Evolutionary conservation across 2,113 vertebrate genomes (phyloP).

Genomic region (Melanerpes formicivorus): DNA sequence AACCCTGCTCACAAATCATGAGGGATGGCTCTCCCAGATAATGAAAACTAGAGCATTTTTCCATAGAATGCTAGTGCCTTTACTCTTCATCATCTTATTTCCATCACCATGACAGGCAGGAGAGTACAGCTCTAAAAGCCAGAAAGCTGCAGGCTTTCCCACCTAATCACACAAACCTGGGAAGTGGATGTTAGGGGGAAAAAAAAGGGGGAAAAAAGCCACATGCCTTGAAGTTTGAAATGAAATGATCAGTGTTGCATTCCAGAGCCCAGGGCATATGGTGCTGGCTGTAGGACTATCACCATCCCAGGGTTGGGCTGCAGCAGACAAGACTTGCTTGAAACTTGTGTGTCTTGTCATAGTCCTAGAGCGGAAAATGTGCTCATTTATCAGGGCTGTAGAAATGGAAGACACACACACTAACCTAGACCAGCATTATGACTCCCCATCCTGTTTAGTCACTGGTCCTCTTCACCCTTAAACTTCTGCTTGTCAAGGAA

Average conservation of each 20-base stretch:
- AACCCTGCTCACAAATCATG: background rate
- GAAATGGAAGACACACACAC: background rate
- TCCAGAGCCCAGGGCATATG: background rate
- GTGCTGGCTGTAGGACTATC: background rate
- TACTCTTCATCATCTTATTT: background rate
- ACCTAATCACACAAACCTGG: background rate
- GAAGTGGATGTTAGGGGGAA: background rate
- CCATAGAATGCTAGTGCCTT: background rate
- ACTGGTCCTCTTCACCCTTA: background rate
- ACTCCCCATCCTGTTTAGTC: background rate
- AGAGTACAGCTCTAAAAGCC: background rate
- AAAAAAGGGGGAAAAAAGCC: background rate
- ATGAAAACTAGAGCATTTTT: background rate
- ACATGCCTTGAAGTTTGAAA: background rate
- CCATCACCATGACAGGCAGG: background rate
- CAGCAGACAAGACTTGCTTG: fast-evolving
- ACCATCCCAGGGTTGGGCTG: background rate
- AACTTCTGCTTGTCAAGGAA: background rate
- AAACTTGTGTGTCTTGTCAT: background rate
- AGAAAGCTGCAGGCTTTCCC: background rate
- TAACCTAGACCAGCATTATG: background rate
- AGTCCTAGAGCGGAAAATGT: background rate
- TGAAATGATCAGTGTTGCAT: background rate
- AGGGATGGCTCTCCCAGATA: background rate
- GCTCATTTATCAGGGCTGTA: background rate